Evolutionary conservation across 1,140 invertebrate species (phyloP), one percentile per base, ranked within the genome.

Genomic region (Penaeus vannamei): DNA sequence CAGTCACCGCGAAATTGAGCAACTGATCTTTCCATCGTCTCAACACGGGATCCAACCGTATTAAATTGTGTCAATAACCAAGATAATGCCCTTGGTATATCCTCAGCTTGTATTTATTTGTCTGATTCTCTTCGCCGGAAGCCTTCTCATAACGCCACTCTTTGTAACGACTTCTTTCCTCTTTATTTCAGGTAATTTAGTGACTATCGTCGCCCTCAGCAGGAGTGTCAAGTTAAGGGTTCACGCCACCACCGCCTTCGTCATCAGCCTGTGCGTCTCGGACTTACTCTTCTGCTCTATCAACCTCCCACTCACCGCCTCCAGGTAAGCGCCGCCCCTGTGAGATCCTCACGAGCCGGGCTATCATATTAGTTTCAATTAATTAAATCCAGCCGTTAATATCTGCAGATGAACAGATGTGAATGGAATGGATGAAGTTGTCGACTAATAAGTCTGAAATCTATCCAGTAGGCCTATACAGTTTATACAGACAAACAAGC

Each of bases 171-270:
- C 53, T 22, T 23, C n/a, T 8, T 23, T 59, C 23, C 42, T 36
- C 29, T 36, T 42, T 46, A 22, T 79, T 94, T 59, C 94, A 97
- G 97, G 97, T 83, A 97, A 97, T 94, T 93, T 96, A 82, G 94
- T 97, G 72, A 97, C 97, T 32, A 95, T 97, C 60, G 92, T 97
- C 80, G 97, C 97, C 0, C 93, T 97, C 72, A 93, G 96, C 22
- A 95, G 95, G 92, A 96, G 95, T 92, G 95, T 95, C 23, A 97
- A 96, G 93, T 94, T 97, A 80, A 94, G 96, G 26, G 94, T 94
- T 17, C 96, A 97, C 92, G 96, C 97, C 72, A 97, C 97, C 2
- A 98, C 97, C 1, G 96, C 96, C 91, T 98, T 98, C 93, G 96
- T 98, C 69, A 95, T 98, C 91, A 97, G 96, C 42, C 94, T 98